phyloP scores from a whole-genome alignment of 2,888 invertebrate species.

The Coelinius sp. region DNA sequence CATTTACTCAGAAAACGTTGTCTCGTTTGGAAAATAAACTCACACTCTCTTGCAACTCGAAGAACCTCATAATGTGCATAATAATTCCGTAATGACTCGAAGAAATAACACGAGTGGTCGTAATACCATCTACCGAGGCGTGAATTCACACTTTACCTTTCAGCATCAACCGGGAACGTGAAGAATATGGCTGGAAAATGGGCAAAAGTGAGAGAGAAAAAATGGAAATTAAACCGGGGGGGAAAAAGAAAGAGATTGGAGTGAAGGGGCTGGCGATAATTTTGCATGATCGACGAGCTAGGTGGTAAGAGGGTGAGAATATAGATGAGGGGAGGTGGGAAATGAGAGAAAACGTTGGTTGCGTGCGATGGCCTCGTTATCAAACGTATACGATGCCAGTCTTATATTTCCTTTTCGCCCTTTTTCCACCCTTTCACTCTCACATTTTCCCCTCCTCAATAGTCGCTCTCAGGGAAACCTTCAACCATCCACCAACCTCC shows the following conservation, averaged over 20 bases:
- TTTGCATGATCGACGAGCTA: constrained; percentile 36
- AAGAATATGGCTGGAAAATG: neutral
- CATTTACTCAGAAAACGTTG: neutral
- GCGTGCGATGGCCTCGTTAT: constrained; percentile 42
- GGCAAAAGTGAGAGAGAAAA: neutral
- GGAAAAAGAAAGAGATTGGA: neutral
- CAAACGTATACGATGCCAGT: constrained; percentile 22
- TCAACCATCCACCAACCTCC: neutral
- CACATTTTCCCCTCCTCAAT: neutral
- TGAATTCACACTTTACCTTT: neutral
- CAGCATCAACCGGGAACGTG: neutral
- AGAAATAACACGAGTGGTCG: neutral
- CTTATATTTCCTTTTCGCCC: constrained; percentile 17
- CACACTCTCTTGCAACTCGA: neutral
- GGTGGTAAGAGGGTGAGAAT: constrained; percentile 32
- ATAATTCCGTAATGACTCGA: constrained; percentile 23
- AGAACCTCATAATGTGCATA: constrained; percentile 19
- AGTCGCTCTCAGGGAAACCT: neutral
- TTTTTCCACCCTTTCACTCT: neutral
- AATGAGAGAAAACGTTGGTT: constrained; percentile 34
- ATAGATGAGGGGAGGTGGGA: constrained; percentile 23
- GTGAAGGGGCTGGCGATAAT: constrained; percentile 30
- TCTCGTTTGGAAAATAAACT: neutral
- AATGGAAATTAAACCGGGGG: constrained; percentile 1
- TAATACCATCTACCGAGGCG: neutral